These are phyloP conservation scores for Petrocephalus microphthalmus DNA, from an alignment of 2,113 vertebrate species.

Conservation along the genomic window DNA sequence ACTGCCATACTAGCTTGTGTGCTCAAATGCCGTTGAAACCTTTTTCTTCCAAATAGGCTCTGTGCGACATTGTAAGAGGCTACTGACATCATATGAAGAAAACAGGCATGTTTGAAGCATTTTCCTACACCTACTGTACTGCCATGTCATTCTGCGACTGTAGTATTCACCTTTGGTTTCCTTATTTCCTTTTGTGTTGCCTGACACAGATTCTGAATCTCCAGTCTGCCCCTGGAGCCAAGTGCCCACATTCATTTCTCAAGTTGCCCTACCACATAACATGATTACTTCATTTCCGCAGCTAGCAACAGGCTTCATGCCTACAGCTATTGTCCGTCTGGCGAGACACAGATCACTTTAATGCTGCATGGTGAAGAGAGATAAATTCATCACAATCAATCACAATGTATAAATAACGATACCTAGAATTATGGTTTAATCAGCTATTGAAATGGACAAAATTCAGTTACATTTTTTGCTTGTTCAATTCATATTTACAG, in stretches of 20 bases:
- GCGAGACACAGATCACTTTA: not conserved
- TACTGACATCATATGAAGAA: not conserved
- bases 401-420: not conserved
- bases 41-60: not conserved
- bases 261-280: not conserved
- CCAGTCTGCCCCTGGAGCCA: not conserved
- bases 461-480: not conserved
- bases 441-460: not conserved
- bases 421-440: not conserved
- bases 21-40: not conserved
- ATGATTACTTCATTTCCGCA: not conserved
- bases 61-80: not conserved
- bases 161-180: not conserved
- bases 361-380: not conserved
- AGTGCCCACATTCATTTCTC: not conserved
- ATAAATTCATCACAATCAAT: not conserved
- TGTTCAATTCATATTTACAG: not conserved
- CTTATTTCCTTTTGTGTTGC: not conserved
- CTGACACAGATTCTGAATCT: not conserved
- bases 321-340: not conserved
- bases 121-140: not conserved
- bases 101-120: not conserved
- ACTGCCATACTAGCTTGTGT: not conserved
- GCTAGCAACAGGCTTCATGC: not conserved
- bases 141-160: not conserved